Conservation (phyloP, 1,140 invertebrate genomes). For the Wasmannia auropunctata region DNA sequence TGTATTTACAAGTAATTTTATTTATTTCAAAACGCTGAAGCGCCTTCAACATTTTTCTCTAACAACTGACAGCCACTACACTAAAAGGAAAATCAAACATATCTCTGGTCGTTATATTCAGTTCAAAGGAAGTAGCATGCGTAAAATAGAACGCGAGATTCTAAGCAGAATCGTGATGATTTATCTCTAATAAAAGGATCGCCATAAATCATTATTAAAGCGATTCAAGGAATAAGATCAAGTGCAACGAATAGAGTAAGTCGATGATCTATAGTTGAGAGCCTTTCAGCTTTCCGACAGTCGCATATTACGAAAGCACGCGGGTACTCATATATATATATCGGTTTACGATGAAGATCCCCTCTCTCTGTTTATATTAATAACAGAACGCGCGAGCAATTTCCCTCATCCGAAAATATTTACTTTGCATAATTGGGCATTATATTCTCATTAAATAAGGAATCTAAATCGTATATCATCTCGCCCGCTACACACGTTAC, state of each 20-base stretch:
- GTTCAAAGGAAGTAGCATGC: not conserved
- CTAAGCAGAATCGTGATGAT: not conserved
- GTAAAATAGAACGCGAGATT: constrained; percentile 19
- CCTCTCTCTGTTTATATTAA: not conserved
- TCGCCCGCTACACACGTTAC: not conserved
- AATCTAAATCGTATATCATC: not conserved
- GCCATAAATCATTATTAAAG: constrained; percentile 9
- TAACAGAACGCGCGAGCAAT: not conserved
- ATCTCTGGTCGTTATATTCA: constrained; percentile 9
- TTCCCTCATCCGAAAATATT: not conserved
- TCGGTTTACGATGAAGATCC: constrained; percentile 1
- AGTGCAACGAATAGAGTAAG: constrained; percentile 26
- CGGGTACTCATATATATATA: no score
- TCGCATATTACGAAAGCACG: not conserved
- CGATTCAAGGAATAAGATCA: not conserved
- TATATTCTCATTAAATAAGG: constrained; percentile 3
- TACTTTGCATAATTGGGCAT: not conserved
- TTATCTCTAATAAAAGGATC: constrained; percentile 8
- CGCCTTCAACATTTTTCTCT: constrained; percentile 1
- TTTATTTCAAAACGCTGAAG: not conserved
- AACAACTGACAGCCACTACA: not conserved
- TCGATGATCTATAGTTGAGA: not conserved
- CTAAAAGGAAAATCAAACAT: constrained; percentile 21
- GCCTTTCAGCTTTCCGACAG: not conserved
- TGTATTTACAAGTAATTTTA: not conserved